Evolutionary conservation across 2,797 vertebrate species (phyloP).

Genomic region (Remorina albescens): DNA sequence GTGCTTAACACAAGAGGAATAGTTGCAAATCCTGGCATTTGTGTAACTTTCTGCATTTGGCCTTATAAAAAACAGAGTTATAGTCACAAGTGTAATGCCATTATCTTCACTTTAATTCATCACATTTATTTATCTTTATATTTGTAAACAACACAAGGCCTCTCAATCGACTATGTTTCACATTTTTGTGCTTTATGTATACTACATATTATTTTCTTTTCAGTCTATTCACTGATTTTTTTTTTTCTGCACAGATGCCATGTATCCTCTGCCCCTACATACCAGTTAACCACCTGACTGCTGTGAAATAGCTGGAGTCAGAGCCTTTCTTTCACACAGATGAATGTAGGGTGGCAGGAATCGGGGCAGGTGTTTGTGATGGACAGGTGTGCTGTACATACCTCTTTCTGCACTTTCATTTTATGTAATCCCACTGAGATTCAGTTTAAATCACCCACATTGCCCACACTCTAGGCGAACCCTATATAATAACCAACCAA

Average conservation of each 20-base stretch:
- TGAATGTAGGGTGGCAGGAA: conserved; percentile 48
- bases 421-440: conserved; percentile 36
- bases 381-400: conserved; percentile 30
- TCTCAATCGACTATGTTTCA: no score
- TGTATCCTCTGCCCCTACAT: conserved; percentile 42
- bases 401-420: conserved; percentile 47
- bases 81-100: conserved; percentile 46
- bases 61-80: background rate
- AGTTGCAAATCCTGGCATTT: background rate
- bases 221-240: conserved; percentile 1
- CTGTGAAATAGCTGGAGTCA: conserved; percentile 55
- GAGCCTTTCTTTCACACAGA: conserved; percentile 57
- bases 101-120: conserved; percentile 51
- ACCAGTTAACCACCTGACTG: conserved; percentile 52
- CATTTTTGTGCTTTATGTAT: conserved; percentile 29
- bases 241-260: conserved; percentile 39
- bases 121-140: conserved; percentile 26
- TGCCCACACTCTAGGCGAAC: background rate
- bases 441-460: conserved; percentile 19
- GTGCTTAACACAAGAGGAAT: background rate
- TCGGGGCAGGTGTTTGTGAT: conserved; percentile 20
- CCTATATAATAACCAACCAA: conserved; percentile 10
- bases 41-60: conserved; percentile 8
- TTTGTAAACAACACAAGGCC: no score
- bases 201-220: conserved; percentile 32